A percentile compares a stretch with the other conserved stretches of the same genome.
Evolutionary conservation across 2,113 vertebrate genomes (phyloP).

Genomic region (Blennius ocellaris): DNA sequence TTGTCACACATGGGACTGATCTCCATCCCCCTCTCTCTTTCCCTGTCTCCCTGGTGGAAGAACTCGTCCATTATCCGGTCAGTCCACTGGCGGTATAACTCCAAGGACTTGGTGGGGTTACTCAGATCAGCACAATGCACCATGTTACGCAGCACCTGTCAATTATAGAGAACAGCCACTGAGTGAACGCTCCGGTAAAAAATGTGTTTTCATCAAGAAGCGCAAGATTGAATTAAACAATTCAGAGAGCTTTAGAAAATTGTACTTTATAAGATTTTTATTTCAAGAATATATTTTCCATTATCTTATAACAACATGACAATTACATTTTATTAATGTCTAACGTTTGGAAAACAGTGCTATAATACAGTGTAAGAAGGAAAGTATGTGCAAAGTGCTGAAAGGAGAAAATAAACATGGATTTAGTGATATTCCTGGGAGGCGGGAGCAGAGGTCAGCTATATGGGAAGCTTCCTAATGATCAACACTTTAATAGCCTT

Average conservation of each 20-base stretch:
- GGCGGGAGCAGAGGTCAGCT: conserved; percentile 36
- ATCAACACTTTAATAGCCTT: conserved; percentile 24
- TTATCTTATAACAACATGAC: too few species aligned
- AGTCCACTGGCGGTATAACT: conserved; percentile 97
- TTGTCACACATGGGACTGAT: conserved; percentile 99
- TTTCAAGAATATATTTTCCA: too few species aligned
- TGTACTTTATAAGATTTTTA: too few species aligned
- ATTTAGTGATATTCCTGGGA: conserved; percentile 19
- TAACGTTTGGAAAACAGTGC: too few species aligned
- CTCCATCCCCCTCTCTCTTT: conserved; percentile 96
- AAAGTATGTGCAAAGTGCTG: background rate
- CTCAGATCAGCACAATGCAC: conserved; percentile 98
- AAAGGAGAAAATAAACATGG: conserved; percentile 26
- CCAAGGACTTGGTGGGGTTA: conserved; percentile 98
- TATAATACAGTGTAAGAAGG: background rate
- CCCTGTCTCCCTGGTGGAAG: conserved; percentile 98
- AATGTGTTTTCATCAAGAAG: too few species aligned
- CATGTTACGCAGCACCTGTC: conserved; percentile 97
- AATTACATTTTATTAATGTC: too few species aligned
- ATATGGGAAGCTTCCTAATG: conserved; percentile 42
- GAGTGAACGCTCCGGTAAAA: too few species aligned
- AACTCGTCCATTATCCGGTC: conserved; percentile 99
- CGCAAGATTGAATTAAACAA: too few species aligned
- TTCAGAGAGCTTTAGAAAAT: too few species aligned
- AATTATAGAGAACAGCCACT: background rate